Conservation (phyloP, 2,888 invertebrate genomes). For the Litoditis marina region DNA sequence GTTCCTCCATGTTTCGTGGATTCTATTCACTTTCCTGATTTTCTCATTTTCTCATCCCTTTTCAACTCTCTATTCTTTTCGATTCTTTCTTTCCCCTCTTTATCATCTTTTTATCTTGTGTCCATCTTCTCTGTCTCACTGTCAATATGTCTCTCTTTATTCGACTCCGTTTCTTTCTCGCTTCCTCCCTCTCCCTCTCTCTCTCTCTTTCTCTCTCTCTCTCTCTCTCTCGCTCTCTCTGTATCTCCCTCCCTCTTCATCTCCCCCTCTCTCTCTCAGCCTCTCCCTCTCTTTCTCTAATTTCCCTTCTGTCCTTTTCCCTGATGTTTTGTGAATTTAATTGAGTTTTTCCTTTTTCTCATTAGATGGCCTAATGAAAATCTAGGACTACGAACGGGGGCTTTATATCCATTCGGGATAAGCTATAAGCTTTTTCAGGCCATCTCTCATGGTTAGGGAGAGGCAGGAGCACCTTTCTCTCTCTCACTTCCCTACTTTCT, state of each 20-base stretch:
- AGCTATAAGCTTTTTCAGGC: no score
- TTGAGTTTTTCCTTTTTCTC: no score
- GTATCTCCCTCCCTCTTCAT: neutral
- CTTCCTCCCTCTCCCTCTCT: conserved; percentile 11
- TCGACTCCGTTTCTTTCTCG: conserved; percentile 13
- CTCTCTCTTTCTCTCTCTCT: conserved; percentile 7
- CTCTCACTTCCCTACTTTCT: conserved; percentile 1
- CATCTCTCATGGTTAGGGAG: no score
- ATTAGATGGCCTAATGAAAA: no score
- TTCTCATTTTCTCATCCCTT: neutral
- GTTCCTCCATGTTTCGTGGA: no score
- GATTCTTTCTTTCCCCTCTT: neutral
- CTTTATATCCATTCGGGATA: no score
- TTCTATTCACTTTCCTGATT: no score
- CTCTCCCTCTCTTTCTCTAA: no score
- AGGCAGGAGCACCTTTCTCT: no score
- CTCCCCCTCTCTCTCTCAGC: conserved; percentile 13
- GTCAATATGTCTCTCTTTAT: neutral
- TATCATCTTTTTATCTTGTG: neutral
- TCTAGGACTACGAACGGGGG: no score
- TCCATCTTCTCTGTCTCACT: conserved; percentile 2
- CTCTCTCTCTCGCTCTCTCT: conserved; percentile 5
- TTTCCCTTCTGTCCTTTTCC: no score
- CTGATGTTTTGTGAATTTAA: no score
- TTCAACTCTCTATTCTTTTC: neutral